These are phyloP conservation scores for Penelope pileata DNA, from an alignment of 2,113 vertebrate species.

Conservation along the genomic window DNA sequence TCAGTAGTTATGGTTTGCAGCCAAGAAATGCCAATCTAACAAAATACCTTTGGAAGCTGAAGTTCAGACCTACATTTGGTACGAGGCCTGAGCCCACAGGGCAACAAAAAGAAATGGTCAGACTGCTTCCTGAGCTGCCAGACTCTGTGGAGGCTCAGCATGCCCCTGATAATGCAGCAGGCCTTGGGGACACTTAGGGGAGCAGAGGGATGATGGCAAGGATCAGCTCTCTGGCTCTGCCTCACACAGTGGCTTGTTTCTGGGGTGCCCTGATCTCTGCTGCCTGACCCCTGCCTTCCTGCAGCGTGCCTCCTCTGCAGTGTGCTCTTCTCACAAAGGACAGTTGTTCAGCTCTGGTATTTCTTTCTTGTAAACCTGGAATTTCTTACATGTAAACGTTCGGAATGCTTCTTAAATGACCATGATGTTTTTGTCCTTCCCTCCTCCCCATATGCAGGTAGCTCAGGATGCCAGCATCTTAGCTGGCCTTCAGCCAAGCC, in stretches of 20 bases:
- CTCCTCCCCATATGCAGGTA: background rate
- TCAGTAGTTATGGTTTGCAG: background rate
- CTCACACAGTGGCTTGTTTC: background rate
- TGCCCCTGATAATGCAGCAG: fast-evolving
- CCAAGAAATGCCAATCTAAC: background rate
- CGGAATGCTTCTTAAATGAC: background rate
- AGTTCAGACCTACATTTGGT: background rate
- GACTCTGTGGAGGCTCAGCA: fast-evolving
- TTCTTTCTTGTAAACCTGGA: background rate
- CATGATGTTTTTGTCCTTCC: background rate
- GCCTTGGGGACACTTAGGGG: background rate
- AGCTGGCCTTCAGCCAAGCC: background rate
- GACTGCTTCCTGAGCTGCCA: background rate
- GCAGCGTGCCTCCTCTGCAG: background rate
- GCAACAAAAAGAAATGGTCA: background rate
- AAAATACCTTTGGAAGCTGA: background rate
- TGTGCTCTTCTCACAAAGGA: background rate
- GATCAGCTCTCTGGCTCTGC: background rate
- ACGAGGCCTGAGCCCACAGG: background rate
- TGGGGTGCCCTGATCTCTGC: background rate
- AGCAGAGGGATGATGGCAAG: fast-evolving
- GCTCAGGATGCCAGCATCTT: background rate
- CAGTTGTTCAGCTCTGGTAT: background rate
- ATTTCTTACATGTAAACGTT: background rate
- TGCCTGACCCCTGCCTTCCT: background rate